Evolutionary conservation across 2,113 vertebrate species (phyloP).

Genomic region (Cyanoderma ruficeps): DNA sequence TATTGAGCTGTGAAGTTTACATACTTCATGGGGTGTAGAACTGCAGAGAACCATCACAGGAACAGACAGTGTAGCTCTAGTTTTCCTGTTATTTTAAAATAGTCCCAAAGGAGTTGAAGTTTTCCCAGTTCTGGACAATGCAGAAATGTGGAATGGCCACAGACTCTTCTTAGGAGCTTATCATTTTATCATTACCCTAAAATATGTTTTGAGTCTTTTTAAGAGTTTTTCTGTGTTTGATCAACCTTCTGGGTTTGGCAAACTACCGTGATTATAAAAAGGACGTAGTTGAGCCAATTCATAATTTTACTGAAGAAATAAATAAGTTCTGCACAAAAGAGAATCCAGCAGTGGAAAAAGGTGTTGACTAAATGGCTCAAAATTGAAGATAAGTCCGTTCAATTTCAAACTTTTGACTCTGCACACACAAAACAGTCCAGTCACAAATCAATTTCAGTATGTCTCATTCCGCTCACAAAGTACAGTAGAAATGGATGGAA

Average conservation of each 20-base stretch:
- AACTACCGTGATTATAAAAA: not conserved
- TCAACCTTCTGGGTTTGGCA: not conserved
- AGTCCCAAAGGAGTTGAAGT: not conserved
- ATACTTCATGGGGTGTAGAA: not conserved
- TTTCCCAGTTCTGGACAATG: not conserved
- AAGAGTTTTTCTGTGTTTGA: not conserved
- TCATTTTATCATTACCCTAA: not conserved
- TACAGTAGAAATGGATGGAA: not conserved
- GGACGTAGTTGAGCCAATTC: not conserved
- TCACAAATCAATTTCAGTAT: not conserved
- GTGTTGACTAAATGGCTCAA: not conserved
- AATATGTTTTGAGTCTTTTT: not conserved
- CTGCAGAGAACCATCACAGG: not conserved
- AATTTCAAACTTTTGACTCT: not conserved
- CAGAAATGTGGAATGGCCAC: not conserved
- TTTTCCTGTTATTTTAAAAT: not conserved
- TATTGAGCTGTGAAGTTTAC: not conserved
- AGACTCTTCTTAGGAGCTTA: not conserved
- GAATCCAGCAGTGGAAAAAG: not conserved
- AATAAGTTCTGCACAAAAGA: not conserved
- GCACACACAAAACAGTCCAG: not conserved
- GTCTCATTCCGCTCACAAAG: not conserved
- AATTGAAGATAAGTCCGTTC: not conserved
- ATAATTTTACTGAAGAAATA: not conserved
- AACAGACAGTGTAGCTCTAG: not conserved